phyloP scores from a whole-genome alignment of 2,888 invertebrate genomes.

The Gerosis bhagava region DNA sequence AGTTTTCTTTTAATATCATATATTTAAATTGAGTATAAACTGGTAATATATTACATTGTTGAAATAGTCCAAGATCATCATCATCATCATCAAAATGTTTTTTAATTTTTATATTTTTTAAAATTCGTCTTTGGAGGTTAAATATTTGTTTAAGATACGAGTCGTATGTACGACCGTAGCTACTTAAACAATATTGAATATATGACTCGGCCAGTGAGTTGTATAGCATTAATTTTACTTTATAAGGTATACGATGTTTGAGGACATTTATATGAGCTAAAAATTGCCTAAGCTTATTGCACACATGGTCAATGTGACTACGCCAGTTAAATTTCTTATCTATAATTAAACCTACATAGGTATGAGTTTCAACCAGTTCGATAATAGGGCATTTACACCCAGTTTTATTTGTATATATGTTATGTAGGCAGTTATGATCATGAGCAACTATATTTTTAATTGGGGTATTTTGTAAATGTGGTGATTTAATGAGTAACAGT shows the following conservation, averaged over 20 bases:
- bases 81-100: too few species aligned
- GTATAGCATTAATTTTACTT: not conserved
- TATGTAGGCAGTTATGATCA: conserved; percentile 30
- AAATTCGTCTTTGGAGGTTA: conserved; percentile 8
- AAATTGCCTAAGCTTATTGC: conserved; percentile 18
- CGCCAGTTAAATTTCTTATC: conserved; percentile 26
- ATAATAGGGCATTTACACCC: conserved; percentile 14
- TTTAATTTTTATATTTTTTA: not conserved
- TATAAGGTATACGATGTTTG: not conserved
- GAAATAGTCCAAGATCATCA: too few species aligned
- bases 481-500: conserved; percentile 24
- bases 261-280: not conserved
- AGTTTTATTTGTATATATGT: conserved; percentile 18
- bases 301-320: conserved; percentile 20
- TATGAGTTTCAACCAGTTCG: conserved; percentile 16
- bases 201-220: conserved; percentile 17
- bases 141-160: conserved; percentile 15
- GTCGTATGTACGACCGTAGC: conserved; percentile 17
- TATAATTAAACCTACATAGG: conserved; percentile 25
- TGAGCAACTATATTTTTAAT: too few species aligned
- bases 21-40: too few species aligned
- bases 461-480: too few species aligned
- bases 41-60: too few species aligned
- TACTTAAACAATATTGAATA: conserved; percentile 1
- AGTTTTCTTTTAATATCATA: too few species aligned